Evolutionary conservation across 2,888 invertebrate species (phyloP), one percentile per base, ranked within the genome.

Genomic region (Philereme transversata): DNA sequence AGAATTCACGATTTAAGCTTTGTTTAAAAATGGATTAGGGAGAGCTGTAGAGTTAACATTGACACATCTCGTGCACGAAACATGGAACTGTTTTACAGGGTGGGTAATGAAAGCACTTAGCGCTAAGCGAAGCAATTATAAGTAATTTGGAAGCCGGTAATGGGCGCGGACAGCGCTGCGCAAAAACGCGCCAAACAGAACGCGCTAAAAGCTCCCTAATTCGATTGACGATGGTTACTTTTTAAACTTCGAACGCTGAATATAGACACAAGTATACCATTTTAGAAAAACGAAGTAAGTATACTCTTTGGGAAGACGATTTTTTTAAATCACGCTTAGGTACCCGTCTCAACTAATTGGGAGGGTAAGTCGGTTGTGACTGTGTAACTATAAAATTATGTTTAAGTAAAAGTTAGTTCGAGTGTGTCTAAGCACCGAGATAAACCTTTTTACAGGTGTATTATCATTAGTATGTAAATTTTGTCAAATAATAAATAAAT

Each of bases 121-220:
- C 88, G 84, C 82, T 90, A 90, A 92, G 88, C 90, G 92, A 91
- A 90, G 88, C 90, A 91, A 92, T 92, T 91, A 92, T 90, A 90
- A 91, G 88, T 90, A 88, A 90, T 92, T 92, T 89, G 85, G 84
- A 82, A 79, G 82, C 86, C 65, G 76, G 84, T 92, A 91, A 92
- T 90, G 88, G 89, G 84, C 84, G 86, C 86, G 90, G 92, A 90
- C 91, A 86, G 87, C 86, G 85, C 84, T 77, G 90, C 86, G 90
- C 90, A 90, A 92, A 92, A 92, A 93, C 93, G 86, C 85, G 88
- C 82, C 79, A 84, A 88, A 87, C 86, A 82, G 80, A 84, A 86
- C 86, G 87, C 88, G 89, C 88, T 91, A 91, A 92, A 92, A 92
- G 92, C 91, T 81, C 82, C 79, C 88, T 91, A 92, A 92, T 90